These are phyloP conservation scores for Caenorhabditis sp. DNA, from an alignment of 2,888 invertebrate species.

Conservation along the genomic window DNA sequence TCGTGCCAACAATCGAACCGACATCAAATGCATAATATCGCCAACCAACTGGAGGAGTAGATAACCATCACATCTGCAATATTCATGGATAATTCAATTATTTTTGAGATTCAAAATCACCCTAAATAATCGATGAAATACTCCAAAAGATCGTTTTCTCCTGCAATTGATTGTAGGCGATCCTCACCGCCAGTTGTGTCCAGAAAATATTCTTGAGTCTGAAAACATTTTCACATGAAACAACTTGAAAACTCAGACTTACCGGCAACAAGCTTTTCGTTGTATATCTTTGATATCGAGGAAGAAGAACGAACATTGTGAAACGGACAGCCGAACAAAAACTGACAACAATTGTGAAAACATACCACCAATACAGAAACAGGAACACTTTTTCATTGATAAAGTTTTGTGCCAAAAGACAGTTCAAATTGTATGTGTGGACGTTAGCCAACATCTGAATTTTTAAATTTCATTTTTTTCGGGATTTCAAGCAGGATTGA, in stretches of 20 bases:
- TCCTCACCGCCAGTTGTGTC: not conserved
- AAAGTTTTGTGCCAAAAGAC: constrained; percentile 48
- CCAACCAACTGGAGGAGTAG: constrained; percentile 22
- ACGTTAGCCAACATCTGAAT: constrained; percentile 18
- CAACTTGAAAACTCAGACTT: not conserved
- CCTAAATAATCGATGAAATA: constrained; percentile 31
- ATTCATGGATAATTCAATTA: not conserved
- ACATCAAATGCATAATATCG: constrained; percentile 4
- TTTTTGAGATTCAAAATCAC: not conserved
- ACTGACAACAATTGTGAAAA: constrained; percentile 35
- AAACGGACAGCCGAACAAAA: constrained; percentile 26
- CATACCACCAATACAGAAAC: constrained; percentile 50
- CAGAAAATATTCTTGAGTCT: constrained; percentile 25
- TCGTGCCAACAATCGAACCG: not conserved
- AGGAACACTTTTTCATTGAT: constrained; percentile 49
- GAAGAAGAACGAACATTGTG: constrained; percentile 10
- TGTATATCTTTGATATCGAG: constrained; percentile 22
- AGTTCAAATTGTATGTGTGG: constrained; percentile 10
- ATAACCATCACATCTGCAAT: constrained; percentile 30
- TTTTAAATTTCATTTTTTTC: too few relatives aligned
- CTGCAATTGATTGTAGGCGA: not conserved
- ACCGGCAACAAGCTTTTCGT: constrained; percentile 28
- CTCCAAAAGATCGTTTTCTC: constrained; percentile 13
- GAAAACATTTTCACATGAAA: not conserved
- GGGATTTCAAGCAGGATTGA: too few relatives aligned